Evolutionary conservation across 2,888 invertebrate genomes (phyloP), one percentile per base, ranked within the genome.

Genomic region (Drosophila fulvimacula): DNA sequence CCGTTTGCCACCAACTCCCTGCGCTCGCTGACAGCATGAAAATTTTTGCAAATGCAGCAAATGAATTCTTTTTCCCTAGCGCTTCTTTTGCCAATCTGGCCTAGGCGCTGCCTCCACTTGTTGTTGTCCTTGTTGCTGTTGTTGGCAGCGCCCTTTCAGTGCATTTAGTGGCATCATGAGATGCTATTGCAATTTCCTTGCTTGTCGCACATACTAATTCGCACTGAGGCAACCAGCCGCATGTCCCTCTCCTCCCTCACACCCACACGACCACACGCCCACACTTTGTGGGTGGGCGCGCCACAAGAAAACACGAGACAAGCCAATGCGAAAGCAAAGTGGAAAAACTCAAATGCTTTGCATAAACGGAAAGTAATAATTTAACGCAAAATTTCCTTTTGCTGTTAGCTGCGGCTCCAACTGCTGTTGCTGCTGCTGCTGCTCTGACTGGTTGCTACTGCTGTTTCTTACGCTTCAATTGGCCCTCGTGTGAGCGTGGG

Each of bases 281-380:
- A 17, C 3, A 1, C 19, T 30, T 41, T 65, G 66, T 68, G 71
- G 60, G 51, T 59, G 63, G 65, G 69, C 59, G 65, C 56, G 70
- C 69, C 73, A 57, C 74, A 81, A 69, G 78, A 87, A 72, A 74
- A 75, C 66, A 69, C 58, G 75, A 67, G 62, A 59, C 70, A 69
- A 76, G 34, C 65, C 73, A 77, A 64, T 70, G 73, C 64, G 63
- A 74, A 66, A 72, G 74, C 74, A 75, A 85, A 77, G 75, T 84
- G 88, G 82, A 79, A 68, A 73, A 73, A 79, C 71, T 88, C 82
- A 80, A 85, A 89, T 88, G 90, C 90, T 89, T 85, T 81, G 81
- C 81, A 84, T 90, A 88, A 89, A 83, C 90, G 91, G 88, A 91
- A 91, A 90, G 90, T 91, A 90, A 90, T 90, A 91, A 91, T 91